A percentile compares a stretch with the other conserved stretches of the same genome.
phyloP scores from a whole-genome alignment of 2,797 vertebrate genomes.

The Micromesistius poutassou region DNA sequence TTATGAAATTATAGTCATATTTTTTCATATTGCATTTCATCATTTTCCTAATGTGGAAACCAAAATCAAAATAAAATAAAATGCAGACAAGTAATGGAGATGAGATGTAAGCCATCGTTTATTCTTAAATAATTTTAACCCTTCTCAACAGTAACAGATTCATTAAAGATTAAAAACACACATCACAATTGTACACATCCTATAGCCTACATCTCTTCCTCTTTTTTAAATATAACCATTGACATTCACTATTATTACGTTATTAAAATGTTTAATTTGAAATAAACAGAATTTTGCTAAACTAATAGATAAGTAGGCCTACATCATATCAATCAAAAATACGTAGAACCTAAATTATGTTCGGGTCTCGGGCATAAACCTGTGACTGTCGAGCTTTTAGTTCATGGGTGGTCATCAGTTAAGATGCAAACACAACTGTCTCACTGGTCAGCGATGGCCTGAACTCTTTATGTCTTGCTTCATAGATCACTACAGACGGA shows the following conservation, averaged over 20 bases:
- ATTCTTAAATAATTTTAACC: not conserved
- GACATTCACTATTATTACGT: not conserved
- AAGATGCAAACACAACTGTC: not conserved
- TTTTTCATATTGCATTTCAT: too few relatives aligned
- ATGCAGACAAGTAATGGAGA: not conserved
- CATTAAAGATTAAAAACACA: not conserved
- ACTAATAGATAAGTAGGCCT: not conserved
- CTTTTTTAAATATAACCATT: not conserved
- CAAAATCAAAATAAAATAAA: not conserved
- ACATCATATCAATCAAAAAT: not conserved
- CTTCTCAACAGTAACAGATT: not conserved
- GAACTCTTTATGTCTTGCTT: not conserved
- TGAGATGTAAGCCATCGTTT: not conserved
- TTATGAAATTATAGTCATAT: too few relatives aligned
- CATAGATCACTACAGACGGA: not conserved
- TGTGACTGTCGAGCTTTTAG: not conserved
- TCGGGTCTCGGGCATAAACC: not conserved
- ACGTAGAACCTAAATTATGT: not conserved
- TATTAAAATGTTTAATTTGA: not conserved
- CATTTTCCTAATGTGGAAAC: not conserved
- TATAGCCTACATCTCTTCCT: not conserved
- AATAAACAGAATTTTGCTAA: not conserved
- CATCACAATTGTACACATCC: not conserved
- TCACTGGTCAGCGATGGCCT: not conserved
- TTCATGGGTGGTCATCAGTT: not conserved